Evolutionary conservation across 1,140 invertebrate genomes (phyloP), one percentile per base, ranked within the genome.

Genomic region (Cyphomyrmex costatus): DNA sequence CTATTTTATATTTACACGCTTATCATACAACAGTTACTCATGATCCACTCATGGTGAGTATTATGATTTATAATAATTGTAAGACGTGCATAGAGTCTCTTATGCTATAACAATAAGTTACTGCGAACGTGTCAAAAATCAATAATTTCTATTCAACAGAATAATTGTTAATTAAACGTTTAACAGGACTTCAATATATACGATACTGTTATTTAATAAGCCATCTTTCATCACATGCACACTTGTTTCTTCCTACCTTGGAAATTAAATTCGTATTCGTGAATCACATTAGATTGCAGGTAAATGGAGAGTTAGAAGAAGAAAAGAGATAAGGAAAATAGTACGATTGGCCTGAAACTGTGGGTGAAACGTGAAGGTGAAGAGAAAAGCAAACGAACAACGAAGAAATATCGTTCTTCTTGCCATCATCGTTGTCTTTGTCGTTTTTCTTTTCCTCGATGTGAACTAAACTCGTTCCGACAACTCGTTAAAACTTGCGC

Each of bases 401-500:
- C 60, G 56, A 86, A 86, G 85, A 86, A 86, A 86, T 86, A 82
- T 86, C 65, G 49, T 82, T 53, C 71, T 86, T 80, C 71, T 58
- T 78, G 24, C 33, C 66, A 5, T 58, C 24, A 42, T 30, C 68
- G 76, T 53, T 24, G 60, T 79, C 19, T 2, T 79, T 33, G 86
- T 56, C 80, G 65, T 86, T 84, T 91, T 89, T 86, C 85, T 90
- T 83, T 84, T 85, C 82, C 36, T 61, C 68, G 14, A 53, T 71
- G 68, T 82, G 56, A 89, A 89, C 89, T 90, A 90, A 90, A 90
- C 86, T 89, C 82, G 83, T 88, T 92, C 88, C 89, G 91, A 91
- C 92, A 92, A 93, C 92, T 93, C 92, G 92, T 93, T 94, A 93
- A 94, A 93, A 94, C 91, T 93, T 93, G 90, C 80, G 53, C 89